phyloP scores from a whole-genome alignment of 2,113 vertebrate species.

The Proterorhinus semilunaris region DNA sequence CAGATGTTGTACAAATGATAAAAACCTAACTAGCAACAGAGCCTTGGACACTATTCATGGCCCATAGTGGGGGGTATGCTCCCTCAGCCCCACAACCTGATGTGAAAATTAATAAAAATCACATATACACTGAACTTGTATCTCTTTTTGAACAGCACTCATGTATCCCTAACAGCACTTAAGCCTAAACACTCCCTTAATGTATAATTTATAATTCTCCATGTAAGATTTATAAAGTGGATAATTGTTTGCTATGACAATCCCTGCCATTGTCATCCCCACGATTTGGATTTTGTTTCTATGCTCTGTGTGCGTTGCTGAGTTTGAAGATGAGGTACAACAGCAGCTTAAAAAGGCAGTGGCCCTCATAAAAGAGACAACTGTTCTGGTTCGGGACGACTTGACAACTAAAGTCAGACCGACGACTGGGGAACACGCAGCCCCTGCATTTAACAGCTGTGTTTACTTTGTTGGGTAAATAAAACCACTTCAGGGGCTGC shows the following conservation, averaged over 20 bases:
- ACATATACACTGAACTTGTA: too few species aligned
- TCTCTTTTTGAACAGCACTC: neutral
- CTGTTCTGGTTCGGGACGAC: constrained; percentile 11
- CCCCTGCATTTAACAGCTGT: constrained; percentile 1
- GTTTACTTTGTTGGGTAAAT: constrained; percentile 1
- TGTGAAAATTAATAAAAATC: too few species aligned
- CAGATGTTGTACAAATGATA: too few species aligned
- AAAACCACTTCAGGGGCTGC: neutral
- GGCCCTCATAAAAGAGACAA: constrained; percentile 23
- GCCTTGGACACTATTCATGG: too few species aligned
- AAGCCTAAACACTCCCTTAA: constrained; percentile 6
- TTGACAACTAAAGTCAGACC: constrained; percentile 6
- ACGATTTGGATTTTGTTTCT: constrained; percentile 12
- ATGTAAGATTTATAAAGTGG: neutral
- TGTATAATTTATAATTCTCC: constrained; percentile 11
- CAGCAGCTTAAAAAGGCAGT: constrained; percentile 22
- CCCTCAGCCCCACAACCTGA: too few species aligned
- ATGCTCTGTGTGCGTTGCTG: constrained; percentile 14
- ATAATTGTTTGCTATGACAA: constrained; percentile 22
- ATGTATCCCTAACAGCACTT: neutral
- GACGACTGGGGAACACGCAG: neutral
- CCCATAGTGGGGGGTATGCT: too few species aligned
- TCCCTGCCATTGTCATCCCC: constrained; percentile 1
- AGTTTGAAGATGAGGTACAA: constrained; percentile 7
- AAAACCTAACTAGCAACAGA: too few species aligned